These are phyloP conservation scores for Hephaestus fuliginosus DNA, from an alignment of 2,797 vertebrate genomes.

Conservation along the genomic window DNA sequence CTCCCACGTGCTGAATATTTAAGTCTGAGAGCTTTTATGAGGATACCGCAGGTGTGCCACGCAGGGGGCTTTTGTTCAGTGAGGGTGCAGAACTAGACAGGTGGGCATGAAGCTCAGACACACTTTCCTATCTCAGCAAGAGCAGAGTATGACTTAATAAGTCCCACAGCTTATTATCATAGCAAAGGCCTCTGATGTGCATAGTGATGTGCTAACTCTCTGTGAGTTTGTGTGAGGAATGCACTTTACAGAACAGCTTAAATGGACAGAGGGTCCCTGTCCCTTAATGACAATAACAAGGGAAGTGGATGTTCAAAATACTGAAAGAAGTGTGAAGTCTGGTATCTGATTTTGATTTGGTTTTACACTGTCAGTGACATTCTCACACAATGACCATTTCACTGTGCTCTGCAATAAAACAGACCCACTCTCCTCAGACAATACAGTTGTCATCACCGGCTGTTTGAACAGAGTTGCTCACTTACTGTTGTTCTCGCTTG, in stretches of 20 bases:
- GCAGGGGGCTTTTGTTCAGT: constrained; percentile 49
- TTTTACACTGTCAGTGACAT: not conserved
- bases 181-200: constrained; percentile 12
- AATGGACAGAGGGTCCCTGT: not conserved
- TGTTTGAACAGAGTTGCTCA: no score
- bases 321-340: not conserved
- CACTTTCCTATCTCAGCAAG: constrained; percentile 24
- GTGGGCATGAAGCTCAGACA: constrained; percentile 40
- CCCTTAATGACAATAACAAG: not conserved
- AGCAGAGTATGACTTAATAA: constrained; percentile 22
- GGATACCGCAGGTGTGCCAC: constrained; percentile 29
- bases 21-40: constrained; percentile 39
- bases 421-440: not conserved
- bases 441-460: not conserved
- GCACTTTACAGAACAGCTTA: not conserved
- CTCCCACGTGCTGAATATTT: constrained; percentile 43
- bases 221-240: not conserved
- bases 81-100: constrained; percentile 26
- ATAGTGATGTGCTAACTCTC: not conserved
- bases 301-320: not conserved
- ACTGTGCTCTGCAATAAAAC: not conserved
- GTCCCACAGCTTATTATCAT: constrained; percentile 20
- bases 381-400: not conserved
- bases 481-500: not conserved
- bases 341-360: not conserved